Percentiles rank a stretch among this genome's conserved stretches.
These are phyloP conservation scores for Pristionchus entomophagus DNA, from an alignment of 2,888 invertebrate genomes.

Conservation along the genomic window DNA sequence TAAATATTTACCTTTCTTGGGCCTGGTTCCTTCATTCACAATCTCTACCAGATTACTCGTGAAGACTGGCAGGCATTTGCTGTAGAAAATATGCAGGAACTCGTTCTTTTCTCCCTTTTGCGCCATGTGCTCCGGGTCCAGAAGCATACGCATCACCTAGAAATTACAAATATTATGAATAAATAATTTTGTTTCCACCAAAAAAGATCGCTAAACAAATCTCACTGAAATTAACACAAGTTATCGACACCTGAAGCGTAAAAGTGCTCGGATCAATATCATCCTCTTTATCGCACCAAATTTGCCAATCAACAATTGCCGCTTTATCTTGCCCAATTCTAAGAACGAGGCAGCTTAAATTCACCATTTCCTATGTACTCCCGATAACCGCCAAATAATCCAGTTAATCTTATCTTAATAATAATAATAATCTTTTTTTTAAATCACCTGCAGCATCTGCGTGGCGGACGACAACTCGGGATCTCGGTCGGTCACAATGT, in stretches of 20 bases:
- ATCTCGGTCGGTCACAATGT: slow-evolving; percentile 96
- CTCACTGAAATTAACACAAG: no score
- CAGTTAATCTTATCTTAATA: no score
- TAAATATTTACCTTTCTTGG: slow-evolving; percentile 59
- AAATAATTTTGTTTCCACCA: slow-evolving; percentile 90
- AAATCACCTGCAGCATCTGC: slow-evolving; percentile 92
- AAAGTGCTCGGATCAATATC: no score
- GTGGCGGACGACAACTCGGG: slow-evolving; percentile 94
- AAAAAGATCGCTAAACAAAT: no score
- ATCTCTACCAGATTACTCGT: slow-evolving; percentile 96
- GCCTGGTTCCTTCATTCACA: slow-evolving; percentile 79
- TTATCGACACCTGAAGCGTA: no score
- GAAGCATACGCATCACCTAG: slow-evolving; percentile 68
- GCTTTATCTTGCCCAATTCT: no score
- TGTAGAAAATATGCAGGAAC: slow-evolving; percentile 98
- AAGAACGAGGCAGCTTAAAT: no score
- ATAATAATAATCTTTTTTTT: no score
- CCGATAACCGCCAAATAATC: no score
- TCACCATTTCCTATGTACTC: no score
- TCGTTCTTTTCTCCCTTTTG: slow-evolving; percentile 95
- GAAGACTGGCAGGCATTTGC: slow-evolving; percentile 95
- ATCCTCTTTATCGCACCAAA: slow-evolving; percentile 87
- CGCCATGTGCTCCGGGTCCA: slow-evolving; percentile 74
- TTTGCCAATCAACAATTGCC: no score
- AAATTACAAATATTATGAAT: neutral